phyloP scores from a whole-genome alignment of 2,797 vertebrate genomes.

The Carapus acus region DNA sequence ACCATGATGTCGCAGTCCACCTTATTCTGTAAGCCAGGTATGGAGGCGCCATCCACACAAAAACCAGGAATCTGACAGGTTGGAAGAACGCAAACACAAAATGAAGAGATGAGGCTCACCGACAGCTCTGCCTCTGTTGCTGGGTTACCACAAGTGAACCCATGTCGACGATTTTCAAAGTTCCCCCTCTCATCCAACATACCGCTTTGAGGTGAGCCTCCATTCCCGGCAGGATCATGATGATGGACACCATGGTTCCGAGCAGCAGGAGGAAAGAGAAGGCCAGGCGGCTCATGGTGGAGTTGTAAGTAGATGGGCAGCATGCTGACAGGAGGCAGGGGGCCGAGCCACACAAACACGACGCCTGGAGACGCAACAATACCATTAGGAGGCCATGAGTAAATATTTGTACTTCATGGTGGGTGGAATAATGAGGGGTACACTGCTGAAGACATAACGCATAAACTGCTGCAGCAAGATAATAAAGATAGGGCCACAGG shows the following conservation, averaged over 20 bases:
- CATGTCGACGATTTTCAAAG: neutral
- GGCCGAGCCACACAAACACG: conserved; percentile 89
- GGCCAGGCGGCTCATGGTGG: conserved; percentile 82
- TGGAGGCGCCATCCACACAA: conserved; percentile 62
- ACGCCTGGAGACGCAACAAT: conserved; percentile 69
- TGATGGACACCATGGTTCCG: conserved; percentile 82
- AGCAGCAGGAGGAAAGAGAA: conserved; percentile 88
- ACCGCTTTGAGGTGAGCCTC: conserved; percentile 88
- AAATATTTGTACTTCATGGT: conserved; percentile 23
- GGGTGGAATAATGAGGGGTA: conserved; percentile 35
- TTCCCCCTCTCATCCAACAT: conserved; percentile 6
- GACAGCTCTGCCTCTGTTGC: conserved; percentile 14
- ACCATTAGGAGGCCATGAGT: neutral
- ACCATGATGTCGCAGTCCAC: conserved; percentile 82
- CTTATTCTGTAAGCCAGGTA: conserved; percentile 55
- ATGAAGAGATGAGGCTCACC: conserved; percentile 3
- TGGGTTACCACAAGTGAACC: conserved; percentile 24
- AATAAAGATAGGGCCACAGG: no score
- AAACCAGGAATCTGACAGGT: conserved; percentile 82
- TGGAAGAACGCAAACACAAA: conserved; percentile 9
- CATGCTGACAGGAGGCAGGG: conserved; percentile 86
- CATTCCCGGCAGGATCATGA: conserved; percentile 89
- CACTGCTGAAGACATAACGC: conserved; percentile 8
- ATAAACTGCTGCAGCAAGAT: neutral
- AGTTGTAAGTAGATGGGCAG: conserved; percentile 87